phyloP scores from a whole-genome alignment of 2,113 vertebrate genomes.

The Peromyscus maniculatus region DNA sequence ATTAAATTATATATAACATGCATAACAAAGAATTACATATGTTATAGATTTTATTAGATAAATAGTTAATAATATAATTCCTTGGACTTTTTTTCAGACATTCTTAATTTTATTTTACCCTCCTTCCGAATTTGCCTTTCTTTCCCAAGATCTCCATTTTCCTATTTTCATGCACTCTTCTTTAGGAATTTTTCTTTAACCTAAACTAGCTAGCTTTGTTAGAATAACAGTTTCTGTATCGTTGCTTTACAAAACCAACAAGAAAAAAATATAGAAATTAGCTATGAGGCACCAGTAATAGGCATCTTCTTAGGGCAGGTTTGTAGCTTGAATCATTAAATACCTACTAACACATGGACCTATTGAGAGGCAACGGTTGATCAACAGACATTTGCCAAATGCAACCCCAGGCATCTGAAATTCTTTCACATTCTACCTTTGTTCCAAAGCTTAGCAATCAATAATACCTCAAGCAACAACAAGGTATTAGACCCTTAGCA shows the following conservation, averaged over 20 bases:
- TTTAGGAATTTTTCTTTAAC: constrained; percentile 20
- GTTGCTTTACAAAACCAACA: not conserved
- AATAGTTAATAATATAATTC: not conserved
- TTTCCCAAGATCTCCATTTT: not conserved
- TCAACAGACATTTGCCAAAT: not conserved
- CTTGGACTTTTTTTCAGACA: not conserved
- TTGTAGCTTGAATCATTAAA: not conserved
- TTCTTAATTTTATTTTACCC: not conserved
- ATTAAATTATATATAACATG: too few species aligned
- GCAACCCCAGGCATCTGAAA: not conserved
- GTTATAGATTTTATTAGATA: not conserved
- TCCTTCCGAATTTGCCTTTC: not conserved
- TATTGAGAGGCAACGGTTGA: not conserved
- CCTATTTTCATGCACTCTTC: not conserved
- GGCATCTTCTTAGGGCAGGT: not conserved
- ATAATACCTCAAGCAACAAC: not conserved
- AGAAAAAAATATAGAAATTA: not conserved
- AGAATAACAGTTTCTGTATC: not conserved
- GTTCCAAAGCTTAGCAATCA: not conserved
- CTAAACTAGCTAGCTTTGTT: not conserved
- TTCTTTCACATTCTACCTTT: not conserved
- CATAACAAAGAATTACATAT: not conserved
- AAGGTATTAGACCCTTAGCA: not conserved
- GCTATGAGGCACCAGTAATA: not conserved
- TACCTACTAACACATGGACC: not conserved